Conservation (phyloP, 2,888 invertebrate genomes). For the Melipona bicolor region DNA sequence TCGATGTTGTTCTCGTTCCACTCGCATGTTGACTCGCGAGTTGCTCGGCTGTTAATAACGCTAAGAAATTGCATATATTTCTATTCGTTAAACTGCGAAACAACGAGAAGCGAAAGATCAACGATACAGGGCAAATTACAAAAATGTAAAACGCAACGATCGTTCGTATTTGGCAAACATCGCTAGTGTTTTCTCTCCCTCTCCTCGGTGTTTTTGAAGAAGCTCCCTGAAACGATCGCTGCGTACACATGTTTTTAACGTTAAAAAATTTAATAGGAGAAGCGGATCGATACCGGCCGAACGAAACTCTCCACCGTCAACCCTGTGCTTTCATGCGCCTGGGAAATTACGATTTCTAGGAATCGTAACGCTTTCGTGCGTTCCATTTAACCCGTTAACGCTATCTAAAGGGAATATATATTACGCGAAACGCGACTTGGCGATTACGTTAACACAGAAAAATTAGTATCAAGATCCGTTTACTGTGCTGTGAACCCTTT, state of each 20-base stretch:
- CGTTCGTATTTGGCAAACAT: not conserved
- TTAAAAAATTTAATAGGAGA: conserved; percentile 1
- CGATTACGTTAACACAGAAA: conserved; percentile 6
- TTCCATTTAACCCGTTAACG: not conserved
- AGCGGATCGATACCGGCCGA: conserved; percentile 5
- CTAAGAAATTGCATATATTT: not conserved
- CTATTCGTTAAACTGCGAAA: not conserved
- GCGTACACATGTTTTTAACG: not conserved
- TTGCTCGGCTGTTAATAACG: conserved; percentile 33
- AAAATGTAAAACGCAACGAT: not conserved
- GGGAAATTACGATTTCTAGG: conserved; percentile 13
- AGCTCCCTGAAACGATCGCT: not conserved
- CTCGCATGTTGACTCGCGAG: not conserved
- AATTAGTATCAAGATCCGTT: conserved; percentile 25
- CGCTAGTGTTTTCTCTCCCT: not conserved
- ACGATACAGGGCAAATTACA: not conserved
- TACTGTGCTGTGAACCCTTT: not conserved
- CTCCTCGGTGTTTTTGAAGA: too few species aligned
- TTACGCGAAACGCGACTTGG: not conserved
- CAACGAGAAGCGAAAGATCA: too few species aligned
- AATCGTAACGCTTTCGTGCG: conserved; percentile 12
- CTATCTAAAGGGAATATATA: not conserved
- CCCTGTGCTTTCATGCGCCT: not conserved
- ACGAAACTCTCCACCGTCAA: not conserved
- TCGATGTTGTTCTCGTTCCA: conserved; percentile 4